These are phyloP conservation scores for Phorcus lineatus DNA, from an alignment of 2,888 invertebrate genomes.

Conservation along the genomic window DNA sequence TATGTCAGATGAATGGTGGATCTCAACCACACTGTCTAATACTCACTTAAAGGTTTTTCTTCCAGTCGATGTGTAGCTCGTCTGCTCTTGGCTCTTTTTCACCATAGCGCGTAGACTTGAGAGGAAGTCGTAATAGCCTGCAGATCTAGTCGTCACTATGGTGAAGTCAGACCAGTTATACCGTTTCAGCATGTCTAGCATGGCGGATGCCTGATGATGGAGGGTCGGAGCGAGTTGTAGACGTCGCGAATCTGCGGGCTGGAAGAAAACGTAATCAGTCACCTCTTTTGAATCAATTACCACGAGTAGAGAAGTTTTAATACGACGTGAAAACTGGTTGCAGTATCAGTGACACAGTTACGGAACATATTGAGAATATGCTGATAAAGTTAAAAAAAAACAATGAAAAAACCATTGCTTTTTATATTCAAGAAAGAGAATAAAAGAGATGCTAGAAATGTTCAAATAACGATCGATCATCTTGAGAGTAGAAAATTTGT, in stretches of 20 bases:
- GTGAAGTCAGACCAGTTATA: constrained; percentile 98
- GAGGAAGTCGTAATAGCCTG: constrained; percentile 95
- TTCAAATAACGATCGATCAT: too few relatives aligned
- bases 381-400: too few relatives aligned
- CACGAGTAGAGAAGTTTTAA: too few relatives aligned
- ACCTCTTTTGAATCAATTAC: too few relatives aligned
- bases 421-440: too few relatives aligned
- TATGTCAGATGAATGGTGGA: too few relatives aligned
- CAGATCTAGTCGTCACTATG: constrained; percentile 85
- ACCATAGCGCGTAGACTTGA: constrained; percentile 88
- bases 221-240: constrained; percentile 96
- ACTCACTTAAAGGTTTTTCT: constrained; percentile 26
- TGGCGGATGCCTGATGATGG: constrained; percentile 96
- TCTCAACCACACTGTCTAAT: not conserved
- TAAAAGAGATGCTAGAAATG: too few relatives aligned
- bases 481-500: too few relatives aligned
- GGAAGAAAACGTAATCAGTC: not conserved
- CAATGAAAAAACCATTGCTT: too few relatives aligned
- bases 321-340: too few relatives aligned
- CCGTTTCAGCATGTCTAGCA: constrained; percentile 94
- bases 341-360: too few relatives aligned
- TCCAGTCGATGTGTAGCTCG: constrained; percentile 19
- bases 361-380: too few relatives aligned
- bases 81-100: constrained; percentile 22
- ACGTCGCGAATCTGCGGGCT: constrained; percentile 85